phyloP scores from a whole-genome alignment of 2,888 invertebrate species.

The Priocnemis perturbator region DNA sequence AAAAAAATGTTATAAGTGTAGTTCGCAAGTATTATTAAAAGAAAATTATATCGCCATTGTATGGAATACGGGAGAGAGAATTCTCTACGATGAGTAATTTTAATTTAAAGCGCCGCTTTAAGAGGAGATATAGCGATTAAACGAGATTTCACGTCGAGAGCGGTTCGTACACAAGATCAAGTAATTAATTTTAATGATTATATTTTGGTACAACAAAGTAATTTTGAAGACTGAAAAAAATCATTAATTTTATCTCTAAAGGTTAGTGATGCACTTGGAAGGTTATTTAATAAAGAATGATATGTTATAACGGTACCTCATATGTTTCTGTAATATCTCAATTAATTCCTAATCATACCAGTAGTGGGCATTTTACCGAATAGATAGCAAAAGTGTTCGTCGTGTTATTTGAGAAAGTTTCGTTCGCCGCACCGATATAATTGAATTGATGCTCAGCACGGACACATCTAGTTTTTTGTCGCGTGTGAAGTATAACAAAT shows the following conservation, averaged over 20 bases:
- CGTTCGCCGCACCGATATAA: too few species aligned
- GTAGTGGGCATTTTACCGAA: too few species aligned
- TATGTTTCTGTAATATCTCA: constrained; percentile 6
- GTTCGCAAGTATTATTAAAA: constrained; percentile 38
- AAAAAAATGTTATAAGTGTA: constrained; percentile 38
- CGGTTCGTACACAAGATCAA: constrained; percentile 48
- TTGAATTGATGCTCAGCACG: too few species aligned
- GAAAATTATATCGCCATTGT: constrained; percentile 21
- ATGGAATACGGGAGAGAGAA: constrained; percentile 21
- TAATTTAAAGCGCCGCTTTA: constrained; percentile 32
- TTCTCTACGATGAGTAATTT: constrained; percentile 23
- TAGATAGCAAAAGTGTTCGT: not conserved
- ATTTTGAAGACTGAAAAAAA: constrained; percentile 53
- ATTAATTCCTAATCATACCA: not conserved
- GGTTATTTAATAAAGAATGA: constrained; percentile 5
- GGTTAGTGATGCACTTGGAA: constrained; percentile 9
- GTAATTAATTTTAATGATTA: constrained; percentile 47
- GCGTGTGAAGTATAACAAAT: constrained; percentile 2
- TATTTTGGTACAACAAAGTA: constrained; percentile 54
- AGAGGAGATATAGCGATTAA: constrained; percentile 20
- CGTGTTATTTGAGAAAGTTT: not conserved
- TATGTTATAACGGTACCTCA: constrained; percentile 2
- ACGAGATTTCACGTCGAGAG: constrained; percentile 45
- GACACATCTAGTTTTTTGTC: not conserved
- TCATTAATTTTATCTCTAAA: constrained; percentile 32